Conservation (phyloP, 1,140 invertebrate genomes). For the Armadillidium nasatum region DNA sequence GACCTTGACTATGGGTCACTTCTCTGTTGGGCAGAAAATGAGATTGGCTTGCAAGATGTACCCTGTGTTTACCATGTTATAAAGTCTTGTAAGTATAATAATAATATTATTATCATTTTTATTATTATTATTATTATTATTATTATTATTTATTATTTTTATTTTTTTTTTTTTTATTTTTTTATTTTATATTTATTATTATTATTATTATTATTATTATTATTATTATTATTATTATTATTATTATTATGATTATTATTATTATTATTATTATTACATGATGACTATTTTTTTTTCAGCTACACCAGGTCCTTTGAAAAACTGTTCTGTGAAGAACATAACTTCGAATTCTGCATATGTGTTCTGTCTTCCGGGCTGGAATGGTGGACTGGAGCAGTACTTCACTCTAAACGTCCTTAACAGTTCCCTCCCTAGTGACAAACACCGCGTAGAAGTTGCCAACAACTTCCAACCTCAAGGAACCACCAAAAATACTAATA, state of each 20-base stretch:
- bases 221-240: slow-evolving; percentile 15
- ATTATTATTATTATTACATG: too few relatives aligned
- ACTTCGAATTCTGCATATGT: background rate
- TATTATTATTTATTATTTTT: background rate
- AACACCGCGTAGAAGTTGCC: background rate
- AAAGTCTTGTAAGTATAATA: background rate
- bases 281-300: background rate
- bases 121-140: background rate
- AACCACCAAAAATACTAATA: too few relatives aligned
- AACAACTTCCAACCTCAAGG: background rate
- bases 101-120: background rate
- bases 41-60: slow-evolving; percentile 66
- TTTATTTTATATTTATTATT: background rate
- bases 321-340: background rate
- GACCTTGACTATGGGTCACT: slow-evolving; percentile 51
- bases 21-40: slow-evolving; percentile 69
- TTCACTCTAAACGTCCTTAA: background rate
- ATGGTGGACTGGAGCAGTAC: background rate
- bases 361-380: background rate
- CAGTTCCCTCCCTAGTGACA: background rate
- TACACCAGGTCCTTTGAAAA: background rate
- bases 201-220: slow-evolving; percentile 13
- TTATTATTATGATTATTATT: background rate
- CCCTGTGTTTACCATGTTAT: slow-evolving; percentile 55
- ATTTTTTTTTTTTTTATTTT: background rate